These are phyloP conservation scores for Timema podura DNA, from an alignment of 2,888 invertebrate species.

Conservation along the genomic window DNA sequence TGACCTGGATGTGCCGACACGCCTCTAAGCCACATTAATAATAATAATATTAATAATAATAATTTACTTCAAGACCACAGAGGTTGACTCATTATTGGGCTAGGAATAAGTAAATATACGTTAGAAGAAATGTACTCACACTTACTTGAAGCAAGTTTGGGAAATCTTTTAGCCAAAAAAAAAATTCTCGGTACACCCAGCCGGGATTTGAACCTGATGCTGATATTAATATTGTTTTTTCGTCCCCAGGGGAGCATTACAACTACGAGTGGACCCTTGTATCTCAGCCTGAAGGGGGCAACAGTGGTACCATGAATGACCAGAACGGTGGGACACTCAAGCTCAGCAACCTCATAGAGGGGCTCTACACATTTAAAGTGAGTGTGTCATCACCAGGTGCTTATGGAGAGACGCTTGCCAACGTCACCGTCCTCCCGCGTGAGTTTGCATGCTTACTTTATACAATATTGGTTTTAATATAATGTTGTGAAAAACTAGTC, in stretches of 20 bases:
- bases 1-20: no score
- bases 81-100: no score
- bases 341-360: conserved; percentile 78
- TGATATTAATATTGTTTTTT: background rate
- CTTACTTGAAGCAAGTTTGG: no score
- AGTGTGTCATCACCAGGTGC: conserved; percentile 74
- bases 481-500: background rate
- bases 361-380: conserved; percentile 82
- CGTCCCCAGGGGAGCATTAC: conserved; percentile 59
- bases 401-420: conserved; percentile 79
- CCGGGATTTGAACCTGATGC: no score
- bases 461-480: background rate
- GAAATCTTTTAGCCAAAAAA: no score
- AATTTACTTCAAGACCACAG: no score
- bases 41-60: no score
- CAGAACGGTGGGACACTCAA: conserved; percentile 81
- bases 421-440: conserved; percentile 82
- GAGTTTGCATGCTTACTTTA: conserved; percentile 34
- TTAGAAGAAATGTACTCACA: no score
- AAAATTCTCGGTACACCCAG: no score
- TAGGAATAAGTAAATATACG: no score
- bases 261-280: conserved; percentile 86
- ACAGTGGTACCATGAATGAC: conserved; percentile 69
- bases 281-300: conserved; percentile 75
- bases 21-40: no score